A percentile compares a stretch with the other conserved stretches of the same genome.
Evolutionary conservation across 30 jellyfish, hydroid and myxozoan genomes (phyloP).

Genomic region (Pseudorhiza aurosa): DNA sequence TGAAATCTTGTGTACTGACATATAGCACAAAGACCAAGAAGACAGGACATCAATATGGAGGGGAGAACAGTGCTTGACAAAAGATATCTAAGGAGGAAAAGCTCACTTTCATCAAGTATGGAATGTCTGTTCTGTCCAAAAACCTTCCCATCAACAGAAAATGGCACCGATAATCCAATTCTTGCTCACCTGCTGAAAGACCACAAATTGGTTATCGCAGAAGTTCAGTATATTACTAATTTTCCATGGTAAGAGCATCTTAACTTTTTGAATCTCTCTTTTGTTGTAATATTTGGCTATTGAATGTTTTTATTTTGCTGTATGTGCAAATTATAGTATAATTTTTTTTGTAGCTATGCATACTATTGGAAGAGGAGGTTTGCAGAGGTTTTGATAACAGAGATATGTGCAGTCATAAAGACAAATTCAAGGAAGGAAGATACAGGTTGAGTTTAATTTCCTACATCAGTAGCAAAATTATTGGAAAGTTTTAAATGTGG

Average conservation of each 20-base stretch:
- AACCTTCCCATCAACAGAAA: conserved; percentile 75
- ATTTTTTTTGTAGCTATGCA: conserved; percentile 58
- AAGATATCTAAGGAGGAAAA: conserved; percentile 34
- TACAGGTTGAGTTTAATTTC: too few species aligned
- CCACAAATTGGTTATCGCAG: conserved; percentile 86
- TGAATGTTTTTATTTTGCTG: background rate
- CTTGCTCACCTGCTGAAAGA: conserved; percentile 87
- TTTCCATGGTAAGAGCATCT: conserved; percentile 73
- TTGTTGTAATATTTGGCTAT: background rate
- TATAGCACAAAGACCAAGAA: too few species aligned
- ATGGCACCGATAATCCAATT: conserved; percentile 82
- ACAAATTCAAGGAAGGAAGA: conserved; percentile 77
- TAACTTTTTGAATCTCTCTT: background rate
- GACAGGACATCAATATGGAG: too few species aligned
- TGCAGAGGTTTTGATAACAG: conserved; percentile 57
- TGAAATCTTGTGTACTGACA: too few species aligned
- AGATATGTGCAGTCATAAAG: conserved; percentile 84
- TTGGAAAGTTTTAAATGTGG: too few species aligned
- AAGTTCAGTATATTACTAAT: conserved; percentile 81
- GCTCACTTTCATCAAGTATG: conserved; percentile 41
- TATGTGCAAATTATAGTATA: background rate
- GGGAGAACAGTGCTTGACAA: too few species aligned
- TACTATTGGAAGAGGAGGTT: conserved; percentile 81
- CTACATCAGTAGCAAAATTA: too few species aligned
- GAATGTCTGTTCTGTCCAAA: conserved; percentile 78